These are phyloP conservation scores for Sterna hirundo DNA, from an alignment of 2,113 vertebrate species.

Conservation along the genomic window DNA sequence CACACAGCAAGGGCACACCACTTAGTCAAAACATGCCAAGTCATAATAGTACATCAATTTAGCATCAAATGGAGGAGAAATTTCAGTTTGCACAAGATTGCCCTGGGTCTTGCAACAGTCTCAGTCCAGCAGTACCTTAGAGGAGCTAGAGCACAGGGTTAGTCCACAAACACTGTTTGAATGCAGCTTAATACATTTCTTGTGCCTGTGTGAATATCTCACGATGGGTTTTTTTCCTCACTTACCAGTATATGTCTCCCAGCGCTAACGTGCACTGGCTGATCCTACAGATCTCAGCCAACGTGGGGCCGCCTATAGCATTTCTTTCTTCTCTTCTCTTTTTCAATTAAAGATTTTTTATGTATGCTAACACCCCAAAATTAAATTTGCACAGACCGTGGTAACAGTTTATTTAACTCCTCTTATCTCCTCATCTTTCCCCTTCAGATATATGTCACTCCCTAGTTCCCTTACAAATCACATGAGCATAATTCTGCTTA, in stretches of 20 bases:
- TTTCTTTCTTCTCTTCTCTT: background rate
- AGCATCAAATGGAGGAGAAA: background rate
- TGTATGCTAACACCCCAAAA: background rate
- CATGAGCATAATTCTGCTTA: background rate
- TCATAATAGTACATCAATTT: background rate
- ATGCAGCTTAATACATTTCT: background rate
- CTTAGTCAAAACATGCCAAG: background rate
- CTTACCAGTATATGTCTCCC: background rate
- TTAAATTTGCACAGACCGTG: background rate
- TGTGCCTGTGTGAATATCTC: background rate
- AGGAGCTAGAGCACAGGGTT: background rate
- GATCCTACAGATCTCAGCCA: background rate
- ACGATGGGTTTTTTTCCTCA: background rate
- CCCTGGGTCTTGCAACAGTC: background rate
- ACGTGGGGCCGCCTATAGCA: fast-evolving
- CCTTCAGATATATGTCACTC: background rate
- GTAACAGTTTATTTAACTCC: background rate
- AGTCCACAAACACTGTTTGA: background rate
- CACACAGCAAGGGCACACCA: background rate
- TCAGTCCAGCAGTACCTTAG: background rate
- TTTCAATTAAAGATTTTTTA: background rate
- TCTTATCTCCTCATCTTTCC: background rate
- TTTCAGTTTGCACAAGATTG: background rate
- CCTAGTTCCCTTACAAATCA: background rate
- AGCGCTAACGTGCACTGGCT: background rate